Conservation (phyloP, 2,888 invertebrate genomes). For the Conistra vaccinii region DNA sequence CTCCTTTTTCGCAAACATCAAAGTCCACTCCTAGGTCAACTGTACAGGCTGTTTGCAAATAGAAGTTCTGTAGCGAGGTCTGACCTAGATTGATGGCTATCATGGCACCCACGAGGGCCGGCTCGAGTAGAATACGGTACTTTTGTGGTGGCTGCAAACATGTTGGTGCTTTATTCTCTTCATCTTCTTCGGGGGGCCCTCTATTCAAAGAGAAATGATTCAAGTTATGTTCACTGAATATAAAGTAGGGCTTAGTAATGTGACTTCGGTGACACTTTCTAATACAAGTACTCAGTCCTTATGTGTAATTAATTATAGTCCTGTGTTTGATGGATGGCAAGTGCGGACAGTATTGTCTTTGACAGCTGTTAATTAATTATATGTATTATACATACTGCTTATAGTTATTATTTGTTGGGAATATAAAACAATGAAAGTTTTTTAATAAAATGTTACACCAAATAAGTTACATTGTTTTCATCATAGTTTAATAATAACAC, state of each 20-base stretch:
- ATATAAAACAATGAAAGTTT: background rate
- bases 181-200: slow-evolving; percentile 53
- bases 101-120: slow-evolving; percentile 93
- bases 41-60: slow-evolving; percentile 93
- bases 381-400: background rate
- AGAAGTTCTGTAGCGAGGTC: slow-evolving; percentile 94
- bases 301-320: slow-evolving; percentile 22
- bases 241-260: slow-evolving; percentile 20
- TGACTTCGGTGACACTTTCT: slow-evolving; percentile 40
- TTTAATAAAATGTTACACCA: background rate
- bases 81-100: slow-evolving; percentile 90
- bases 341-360: background rate
- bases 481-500: too few relatives aligned
- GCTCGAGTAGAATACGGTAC: slow-evolving; percentile 92
- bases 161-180: slow-evolving; percentile 65
- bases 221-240: slow-evolving; percentile 35
- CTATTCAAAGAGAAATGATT: slow-evolving; percentile 62
- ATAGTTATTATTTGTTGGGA: background rate
- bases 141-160: slow-evolving; percentile 67
- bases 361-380: slow-evolving; percentile 3
- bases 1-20: slow-evolving; percentile 91
- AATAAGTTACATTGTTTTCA: background rate
- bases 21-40: slow-evolving; percentile 92
- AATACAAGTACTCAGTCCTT: slow-evolving; percentile 21
- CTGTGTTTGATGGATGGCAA: slow-evolving; percentile 4